Evolutionary conservation across 1,140 invertebrate genomes (phyloP).

Genomic region (Goniozus legneri): DNA sequence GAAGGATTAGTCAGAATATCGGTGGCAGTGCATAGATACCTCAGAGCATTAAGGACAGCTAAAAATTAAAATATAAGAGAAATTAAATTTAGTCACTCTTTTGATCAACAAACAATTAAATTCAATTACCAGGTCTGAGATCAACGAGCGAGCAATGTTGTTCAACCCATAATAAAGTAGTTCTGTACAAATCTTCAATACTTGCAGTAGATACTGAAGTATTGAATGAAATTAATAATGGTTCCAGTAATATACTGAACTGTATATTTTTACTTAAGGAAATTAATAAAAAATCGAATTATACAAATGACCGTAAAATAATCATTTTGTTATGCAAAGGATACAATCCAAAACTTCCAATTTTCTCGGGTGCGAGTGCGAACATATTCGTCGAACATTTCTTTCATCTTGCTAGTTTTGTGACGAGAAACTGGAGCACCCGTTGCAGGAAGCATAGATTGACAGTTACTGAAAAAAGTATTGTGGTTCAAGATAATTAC

Average conservation of each 20-base stretch:
- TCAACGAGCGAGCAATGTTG: slow-evolving; percentile 92
- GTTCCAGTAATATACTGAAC: slow-evolving; percentile 89
- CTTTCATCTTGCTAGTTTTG: slow-evolving; percentile 86
- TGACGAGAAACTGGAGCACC: slow-evolving; percentile 89
- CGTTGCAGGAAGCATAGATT: slow-evolving; percentile 91
- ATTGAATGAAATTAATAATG: slow-evolving; percentile 85
- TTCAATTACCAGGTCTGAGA: slow-evolving; percentile 84
- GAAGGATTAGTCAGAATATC: slow-evolving; percentile 88
- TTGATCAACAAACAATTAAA: slow-evolving; percentile 3
- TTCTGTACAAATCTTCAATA: slow-evolving; percentile 87
- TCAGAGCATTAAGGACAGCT: slow-evolving; percentile 90
- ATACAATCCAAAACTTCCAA: slow-evolving; percentile 99
- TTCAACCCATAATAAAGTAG: slow-evolving; percentile 90
- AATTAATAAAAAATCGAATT: slow-evolving; percentile 17
- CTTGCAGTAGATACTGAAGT: slow-evolving; percentile 86
- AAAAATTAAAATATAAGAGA: slow-evolving; percentile 37
- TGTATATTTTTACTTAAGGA: slow-evolving; percentile 53
- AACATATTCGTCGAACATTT: slow-evolving; percentile 93
- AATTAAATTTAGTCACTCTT: slow-evolving; percentile 4
- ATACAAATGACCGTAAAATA: slow-evolving; percentile 16
- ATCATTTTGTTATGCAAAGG: slow-evolving; percentile 45
- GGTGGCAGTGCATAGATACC: slow-evolving; percentile 86
- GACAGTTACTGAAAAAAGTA: slow-evolving; percentile 73
- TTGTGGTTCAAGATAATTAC: slow-evolving; percentile 5
- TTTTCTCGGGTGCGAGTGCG: slow-evolving; percentile 79